These are phyloP conservation scores for Xestoiulus laeticollis DNA, from an alignment of 2,888 invertebrate genomes.

Conservation along the genomic window DNA sequence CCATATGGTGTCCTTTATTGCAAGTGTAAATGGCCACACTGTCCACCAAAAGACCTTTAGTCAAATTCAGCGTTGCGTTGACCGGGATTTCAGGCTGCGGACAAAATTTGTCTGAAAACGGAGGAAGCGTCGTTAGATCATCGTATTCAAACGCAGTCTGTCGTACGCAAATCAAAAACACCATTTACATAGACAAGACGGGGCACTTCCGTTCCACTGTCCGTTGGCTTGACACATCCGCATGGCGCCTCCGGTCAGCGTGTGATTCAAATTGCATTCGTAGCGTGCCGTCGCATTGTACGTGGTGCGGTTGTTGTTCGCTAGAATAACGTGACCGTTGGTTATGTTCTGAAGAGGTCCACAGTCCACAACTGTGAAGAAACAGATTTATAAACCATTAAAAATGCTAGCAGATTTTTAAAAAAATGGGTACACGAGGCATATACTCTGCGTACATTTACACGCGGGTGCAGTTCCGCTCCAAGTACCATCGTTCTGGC, in stretches of 20 bases:
- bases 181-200: constrained; percentile 59
- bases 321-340: constrained; percentile 72
- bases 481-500: constrained; percentile 83
- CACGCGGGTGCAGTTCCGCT: constrained; percentile 82
- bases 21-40: constrained; percentile 79
- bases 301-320: constrained; percentile 79
- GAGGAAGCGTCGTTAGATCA: no score
- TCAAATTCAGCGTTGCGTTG: constrained; percentile 77
- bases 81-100: constrained; percentile 81
- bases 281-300: constrained; percentile 80
- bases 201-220: constrained; percentile 59
- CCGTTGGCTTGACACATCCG: constrained; percentile 60
- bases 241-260: constrained; percentile 74
- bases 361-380: constrained; percentile 80
- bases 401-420: no score
- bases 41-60: constrained; percentile 81
- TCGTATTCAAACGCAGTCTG: not conserved
- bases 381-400: no score
- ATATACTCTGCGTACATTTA: constrained; percentile 74
- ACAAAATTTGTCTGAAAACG: constrained; percentile 66
- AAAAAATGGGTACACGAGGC: not conserved
- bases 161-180: not conserved
- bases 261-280: constrained; percentile 84
- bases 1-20: constrained; percentile 82
- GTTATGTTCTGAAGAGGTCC: constrained; percentile 73